Conservation (phyloP, 2,797 vertebrate genomes). For the Amblyraja radiata region DNA sequence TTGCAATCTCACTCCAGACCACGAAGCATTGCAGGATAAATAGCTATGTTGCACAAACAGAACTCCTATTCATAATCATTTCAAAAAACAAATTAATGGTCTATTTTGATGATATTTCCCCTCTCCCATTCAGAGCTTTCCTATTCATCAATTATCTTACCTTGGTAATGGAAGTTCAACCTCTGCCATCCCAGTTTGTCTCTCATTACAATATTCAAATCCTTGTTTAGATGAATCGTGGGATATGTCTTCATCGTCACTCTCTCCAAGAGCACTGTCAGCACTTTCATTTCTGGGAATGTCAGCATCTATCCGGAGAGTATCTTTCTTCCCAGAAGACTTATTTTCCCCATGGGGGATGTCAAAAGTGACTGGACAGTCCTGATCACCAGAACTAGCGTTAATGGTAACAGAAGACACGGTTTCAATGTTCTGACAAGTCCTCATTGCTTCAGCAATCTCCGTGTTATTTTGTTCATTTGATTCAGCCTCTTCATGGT, state of each 20-base stretch:
- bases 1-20: neutral
- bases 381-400: constrained; percentile 43
- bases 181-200: constrained; percentile 51
- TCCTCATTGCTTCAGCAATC: constrained; percentile 37
- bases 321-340: constrained; percentile 42
- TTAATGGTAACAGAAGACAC: constrained; percentile 38
- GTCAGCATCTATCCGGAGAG: constrained; percentile 53
- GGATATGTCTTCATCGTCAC: constrained; percentile 59
- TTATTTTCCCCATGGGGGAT: constrained; percentile 53
- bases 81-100: neutral
- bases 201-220: constrained; percentile 40
- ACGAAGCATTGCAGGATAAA: neutral
- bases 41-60: neutral
- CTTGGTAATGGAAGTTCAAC: constrained; percentile 70
- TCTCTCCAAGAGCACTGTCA: constrained; percentile 73
- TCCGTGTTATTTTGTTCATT: neutral
- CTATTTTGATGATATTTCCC: neutral
- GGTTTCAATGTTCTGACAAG: constrained; percentile 39
- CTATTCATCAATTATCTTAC: constrained; percentile 48
- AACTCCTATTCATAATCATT: neutral
- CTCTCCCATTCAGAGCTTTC: neutral
- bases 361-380: constrained; percentile 44
- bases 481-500: neutral
- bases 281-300: constrained; percentile 70
- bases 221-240: constrained; percentile 30